phyloP scores from a whole-genome alignment of 2,113 vertebrate species.

The Rafetus swinhoei region DNA sequence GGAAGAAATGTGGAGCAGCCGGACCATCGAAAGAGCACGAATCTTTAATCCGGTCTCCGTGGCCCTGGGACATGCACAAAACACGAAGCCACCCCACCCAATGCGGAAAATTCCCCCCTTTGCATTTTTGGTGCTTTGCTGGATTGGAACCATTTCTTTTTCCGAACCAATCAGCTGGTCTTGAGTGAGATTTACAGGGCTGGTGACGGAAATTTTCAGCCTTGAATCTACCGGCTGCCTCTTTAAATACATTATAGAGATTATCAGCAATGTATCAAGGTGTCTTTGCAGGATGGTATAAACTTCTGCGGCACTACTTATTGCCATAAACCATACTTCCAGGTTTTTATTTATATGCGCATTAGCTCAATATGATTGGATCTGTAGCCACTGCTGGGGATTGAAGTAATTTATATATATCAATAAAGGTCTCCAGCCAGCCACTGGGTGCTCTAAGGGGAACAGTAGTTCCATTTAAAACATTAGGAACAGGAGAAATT shows the following conservation, averaged over 20 bases:
- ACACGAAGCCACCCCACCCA: not conserved
- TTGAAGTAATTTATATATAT: slow-evolving; percentile 84
- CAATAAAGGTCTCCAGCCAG: slow-evolving; percentile 84
- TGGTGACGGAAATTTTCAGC: slow-evolving; percentile 71
- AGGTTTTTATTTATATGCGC: slow-evolving; percentile 88
- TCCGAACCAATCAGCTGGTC: slow-evolving; percentile 64
- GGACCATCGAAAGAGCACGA: not conserved
- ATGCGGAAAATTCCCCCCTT: not conserved
- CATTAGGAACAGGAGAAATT: slow-evolving; percentile 85
- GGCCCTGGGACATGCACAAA: not conserved
- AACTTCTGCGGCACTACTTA: slow-evolving; percentile 84
- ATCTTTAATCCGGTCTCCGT: not conserved
- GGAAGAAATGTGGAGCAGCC: not conserved
- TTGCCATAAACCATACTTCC: slow-evolving; percentile 83
- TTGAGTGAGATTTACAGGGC: slow-evolving; percentile 70
- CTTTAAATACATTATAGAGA: slow-evolving; percentile 83
- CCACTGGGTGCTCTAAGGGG: slow-evolving; percentile 82
- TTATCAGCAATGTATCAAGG: slow-evolving; percentile 87
- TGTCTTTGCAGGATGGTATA: slow-evolving; percentile 84
- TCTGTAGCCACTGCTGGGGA: slow-evolving; percentile 82
- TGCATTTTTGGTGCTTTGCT: slow-evolving; percentile 18
- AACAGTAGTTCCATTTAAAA: slow-evolving; percentile 87
- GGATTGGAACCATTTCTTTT: slow-evolving; percentile 65
- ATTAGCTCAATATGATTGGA: slow-evolving; percentile 86
- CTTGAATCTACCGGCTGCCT: slow-evolving; percentile 69